phyloP scores from a whole-genome alignment of 2,888 invertebrate genomes.

The Liopterus haemorrhoidalis region DNA sequence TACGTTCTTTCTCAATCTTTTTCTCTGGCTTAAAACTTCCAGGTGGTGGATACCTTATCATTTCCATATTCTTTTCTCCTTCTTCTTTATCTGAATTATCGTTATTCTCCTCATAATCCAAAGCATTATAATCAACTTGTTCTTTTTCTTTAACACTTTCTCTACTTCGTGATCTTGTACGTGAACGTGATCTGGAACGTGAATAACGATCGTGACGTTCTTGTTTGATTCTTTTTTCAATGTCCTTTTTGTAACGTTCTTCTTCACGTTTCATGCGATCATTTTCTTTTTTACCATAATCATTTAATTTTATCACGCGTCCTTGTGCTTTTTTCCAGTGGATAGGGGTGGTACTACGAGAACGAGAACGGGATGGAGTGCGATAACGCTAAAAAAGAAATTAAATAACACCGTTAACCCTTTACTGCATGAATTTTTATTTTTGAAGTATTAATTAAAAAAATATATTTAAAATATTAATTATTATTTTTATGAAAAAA shows the following conservation, averaged over 20 bases:
- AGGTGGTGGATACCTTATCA: constrained; percentile 45
- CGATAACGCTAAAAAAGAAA: constrained; percentile 64
- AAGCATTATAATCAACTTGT: constrained; percentile 61
- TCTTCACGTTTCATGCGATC: constrained; percentile 58
- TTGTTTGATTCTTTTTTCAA: constrained; percentile 51
- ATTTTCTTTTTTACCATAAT: constrained; percentile 70
- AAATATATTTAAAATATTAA: neutral
- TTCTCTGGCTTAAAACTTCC: constrained; percentile 35
- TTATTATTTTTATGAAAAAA: no score
- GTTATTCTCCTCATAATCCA: constrained; percentile 63
- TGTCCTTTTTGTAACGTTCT: constrained; percentile 50
- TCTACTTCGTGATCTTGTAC: constrained; percentile 15
- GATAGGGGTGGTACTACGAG: constrained; percentile 84
- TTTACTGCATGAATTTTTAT: neutral
- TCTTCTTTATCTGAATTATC: constrained; percentile 40
- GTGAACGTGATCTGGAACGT: neutral
- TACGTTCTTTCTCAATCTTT: constrained; percentile 13
- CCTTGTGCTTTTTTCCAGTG: constrained; percentile 90
- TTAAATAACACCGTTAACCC: constrained; percentile 1
- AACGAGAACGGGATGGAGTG: constrained; percentile 78
- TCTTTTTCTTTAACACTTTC: constrained; percentile 34
- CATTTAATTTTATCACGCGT: constrained; percentile 74
- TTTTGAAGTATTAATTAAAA: constrained; percentile 5
- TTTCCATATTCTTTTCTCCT: constrained; percentile 39
- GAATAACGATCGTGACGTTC: constrained; percentile 36